Percentiles rank a stretch among this genome's conserved stretches.
Evolutionary conservation across 2,888 invertebrate species (phyloP).

Genomic region (Pyrocoelia pectoralis): DNA sequence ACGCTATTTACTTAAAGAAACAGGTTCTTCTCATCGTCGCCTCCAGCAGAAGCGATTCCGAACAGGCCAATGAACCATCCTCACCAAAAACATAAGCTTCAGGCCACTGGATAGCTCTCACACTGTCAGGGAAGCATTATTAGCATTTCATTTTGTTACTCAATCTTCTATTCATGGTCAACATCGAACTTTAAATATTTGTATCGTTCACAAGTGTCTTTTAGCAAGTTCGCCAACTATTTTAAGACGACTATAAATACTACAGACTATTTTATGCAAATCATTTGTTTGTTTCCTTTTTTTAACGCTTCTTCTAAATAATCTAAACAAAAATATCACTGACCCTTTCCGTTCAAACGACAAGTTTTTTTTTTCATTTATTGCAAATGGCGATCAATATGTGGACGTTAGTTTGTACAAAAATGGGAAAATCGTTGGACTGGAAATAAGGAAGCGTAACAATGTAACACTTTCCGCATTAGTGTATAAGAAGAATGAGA

Average conservation of each 20-base stretch:
- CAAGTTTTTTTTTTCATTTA: neutral
- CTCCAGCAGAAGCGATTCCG: constrained; percentile 48
- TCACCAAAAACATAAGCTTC: constrained; percentile 39
- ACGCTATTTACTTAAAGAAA: constrained; percentile 52
- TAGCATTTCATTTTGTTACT: constrained; percentile 39
- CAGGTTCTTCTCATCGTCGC: constrained; percentile 52
- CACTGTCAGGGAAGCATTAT: constrained; percentile 34
- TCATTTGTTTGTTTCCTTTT: constrained; percentile 18
- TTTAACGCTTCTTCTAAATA: neutral
- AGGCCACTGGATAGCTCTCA: constrained; percentile 39
- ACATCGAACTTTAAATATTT: constrained; percentile 26
- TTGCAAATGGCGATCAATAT: too few relatives aligned
- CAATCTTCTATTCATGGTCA: constrained; percentile 38
- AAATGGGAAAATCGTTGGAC: neutral
- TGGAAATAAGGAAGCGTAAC: neutral
- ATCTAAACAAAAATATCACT: too few relatives aligned
- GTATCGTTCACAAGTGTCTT: constrained; percentile 9
- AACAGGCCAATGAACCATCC: constrained; percentile 47
- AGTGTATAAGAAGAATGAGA: neutral
- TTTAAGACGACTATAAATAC: constrained; percentile 21
- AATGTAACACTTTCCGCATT: neutral
- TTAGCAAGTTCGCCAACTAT: constrained; percentile 11
- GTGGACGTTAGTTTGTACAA: too few relatives aligned
- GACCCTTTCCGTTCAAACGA: neutral
- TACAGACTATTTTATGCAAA: constrained; percentile 3